Conservation (phyloP, 2,888 invertebrate species). For the Leptopilina drosophilae region DNA sequence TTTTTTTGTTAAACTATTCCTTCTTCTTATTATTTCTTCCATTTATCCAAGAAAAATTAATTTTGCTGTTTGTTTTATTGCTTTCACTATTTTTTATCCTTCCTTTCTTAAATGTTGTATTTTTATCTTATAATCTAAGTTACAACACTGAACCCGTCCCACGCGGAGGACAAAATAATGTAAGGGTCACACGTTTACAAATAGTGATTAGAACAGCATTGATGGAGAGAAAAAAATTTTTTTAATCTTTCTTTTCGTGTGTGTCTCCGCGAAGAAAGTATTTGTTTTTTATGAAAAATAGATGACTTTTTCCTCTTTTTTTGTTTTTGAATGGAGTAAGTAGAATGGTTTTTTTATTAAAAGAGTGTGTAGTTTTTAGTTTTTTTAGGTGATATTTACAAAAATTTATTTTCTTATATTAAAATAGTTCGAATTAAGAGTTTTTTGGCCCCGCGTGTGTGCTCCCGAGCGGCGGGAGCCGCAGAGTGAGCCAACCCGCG, state of each 20-base stretch:
- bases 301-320: slow-evolving; percentile 46
- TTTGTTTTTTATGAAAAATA: slow-evolving; percentile 49
- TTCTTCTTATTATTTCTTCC: background rate
- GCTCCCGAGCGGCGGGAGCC: slow-evolving; percentile 78
- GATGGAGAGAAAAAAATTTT: slow-evolving; percentile 64
- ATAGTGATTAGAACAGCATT: slow-evolving; percentile 31
- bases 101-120: slow-evolving; percentile 60
- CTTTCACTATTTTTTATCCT: slow-evolving; percentile 26
- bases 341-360: slow-evolving; percentile 23
- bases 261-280: slow-evolving; percentile 25
- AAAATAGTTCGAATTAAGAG: slow-evolving; percentile 73
- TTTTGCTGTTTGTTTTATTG: slow-evolving; percentile 13
- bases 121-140: slow-evolving; percentile 72
- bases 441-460: slow-evolving; percentile 76
- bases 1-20: slow-evolving; percentile 8
- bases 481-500: slow-evolving; percentile 76
- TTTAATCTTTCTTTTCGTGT: slow-evolving; percentile 51
- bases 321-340: slow-evolving; percentile 33
- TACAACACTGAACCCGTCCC: slow-evolving; percentile 76
- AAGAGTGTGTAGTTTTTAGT: slow-evolving; percentile 49
- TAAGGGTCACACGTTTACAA: slow-evolving; percentile 71
- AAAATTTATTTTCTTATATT: slow-evolving; percentile 62
- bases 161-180: slow-evolving; percentile 73
- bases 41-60: background rate
- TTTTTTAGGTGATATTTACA: slow-evolving; percentile 71